Evolutionary conservation across 2,888 invertebrate species (phyloP).

Genomic region (Ferdinandea cuprea): DNA sequence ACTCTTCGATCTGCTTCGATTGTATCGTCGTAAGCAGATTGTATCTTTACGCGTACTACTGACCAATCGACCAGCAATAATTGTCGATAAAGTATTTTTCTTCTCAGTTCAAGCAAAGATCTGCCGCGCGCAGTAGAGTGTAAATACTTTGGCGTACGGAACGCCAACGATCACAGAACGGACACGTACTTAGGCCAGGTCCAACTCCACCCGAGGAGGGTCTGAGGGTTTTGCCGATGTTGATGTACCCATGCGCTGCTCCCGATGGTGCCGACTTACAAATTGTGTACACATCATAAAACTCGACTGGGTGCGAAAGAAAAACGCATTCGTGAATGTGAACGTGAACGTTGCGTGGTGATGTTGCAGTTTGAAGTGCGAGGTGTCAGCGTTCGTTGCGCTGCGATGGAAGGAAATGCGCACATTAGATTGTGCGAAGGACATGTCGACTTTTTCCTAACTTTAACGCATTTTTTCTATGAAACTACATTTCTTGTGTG

Average conservation of each 20-base stretch:
- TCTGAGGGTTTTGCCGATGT: constrained; percentile 32
- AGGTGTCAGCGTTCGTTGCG: constrained; percentile 1
- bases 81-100: constrained; percentile 45
- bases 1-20: constrained; percentile 36
- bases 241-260: not conserved
- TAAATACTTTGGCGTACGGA: constrained; percentile 58
- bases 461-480: constrained; percentile 23
- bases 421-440: constrained; percentile 38
- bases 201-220: constrained; percentile 53
- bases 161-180: constrained; percentile 47
- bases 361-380: constrained; percentile 26
- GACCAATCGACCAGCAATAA: constrained; percentile 70
- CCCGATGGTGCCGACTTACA: constrained; percentile 65
- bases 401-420: constrained; percentile 40
- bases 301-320: constrained; percentile 69
- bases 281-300: constrained; percentile 73
- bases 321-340: constrained; percentile 50
- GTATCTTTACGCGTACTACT: constrained; percentile 50
- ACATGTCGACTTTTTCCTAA: constrained; percentile 40
- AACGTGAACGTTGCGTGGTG: not conserved
- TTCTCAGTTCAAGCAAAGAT: constrained; percentile 19
- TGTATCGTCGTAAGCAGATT: constrained; percentile 30
- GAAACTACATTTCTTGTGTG: constrained; percentile 9
- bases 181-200: constrained; percentile 57
- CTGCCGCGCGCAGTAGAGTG: constrained; percentile 31